These are phyloP conservation scores for Pseudonaja textilis DNA, from an alignment of 2,113 vertebrate genomes.

Conservation along the genomic window DNA sequence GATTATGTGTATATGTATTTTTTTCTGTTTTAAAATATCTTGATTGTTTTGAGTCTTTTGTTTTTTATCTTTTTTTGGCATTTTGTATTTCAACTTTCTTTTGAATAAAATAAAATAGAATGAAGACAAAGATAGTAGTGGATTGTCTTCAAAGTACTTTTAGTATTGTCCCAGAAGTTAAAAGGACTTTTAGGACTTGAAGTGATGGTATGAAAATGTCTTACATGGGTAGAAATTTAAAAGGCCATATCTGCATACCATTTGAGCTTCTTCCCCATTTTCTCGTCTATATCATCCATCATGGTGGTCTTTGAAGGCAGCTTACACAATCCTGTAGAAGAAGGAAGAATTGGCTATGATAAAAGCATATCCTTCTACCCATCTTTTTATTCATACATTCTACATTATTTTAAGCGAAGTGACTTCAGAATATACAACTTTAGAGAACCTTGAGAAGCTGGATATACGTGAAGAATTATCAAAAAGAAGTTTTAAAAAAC, in stretches of 20 bases:
- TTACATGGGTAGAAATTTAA: not conserved
- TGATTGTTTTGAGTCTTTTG: not conserved
- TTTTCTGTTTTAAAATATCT: not conserved
- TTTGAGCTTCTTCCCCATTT: conserved; percentile 66
- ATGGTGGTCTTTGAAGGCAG: conserved; percentile 74
- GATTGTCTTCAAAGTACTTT: not conserved
- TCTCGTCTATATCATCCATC: conserved; percentile 73
- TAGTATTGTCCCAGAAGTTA: too few relatives aligned
- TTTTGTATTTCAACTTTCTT: not conserved
- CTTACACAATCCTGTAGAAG: conserved; percentile 64
- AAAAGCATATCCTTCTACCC: not conserved
- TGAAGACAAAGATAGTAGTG: not conserved
- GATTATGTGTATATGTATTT: not conserved
- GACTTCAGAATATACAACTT: not conserved
- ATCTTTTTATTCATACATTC: not conserved
- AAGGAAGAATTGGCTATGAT: not conserved
- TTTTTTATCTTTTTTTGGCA: not conserved
- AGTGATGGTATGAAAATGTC: not conserved
- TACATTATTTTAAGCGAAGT: not conserved
- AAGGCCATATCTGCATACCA: conserved; percentile 50
- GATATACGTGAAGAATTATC: not conserved
- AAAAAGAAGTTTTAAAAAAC: too few relatives aligned
- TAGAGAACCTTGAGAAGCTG: not conserved
- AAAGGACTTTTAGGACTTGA: not conserved
- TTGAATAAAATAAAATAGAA: not conserved